Evolutionary conservation across 2,113 vertebrate species (phyloP).

Genomic region (Boleophthalmus pectinirostris): DNA sequence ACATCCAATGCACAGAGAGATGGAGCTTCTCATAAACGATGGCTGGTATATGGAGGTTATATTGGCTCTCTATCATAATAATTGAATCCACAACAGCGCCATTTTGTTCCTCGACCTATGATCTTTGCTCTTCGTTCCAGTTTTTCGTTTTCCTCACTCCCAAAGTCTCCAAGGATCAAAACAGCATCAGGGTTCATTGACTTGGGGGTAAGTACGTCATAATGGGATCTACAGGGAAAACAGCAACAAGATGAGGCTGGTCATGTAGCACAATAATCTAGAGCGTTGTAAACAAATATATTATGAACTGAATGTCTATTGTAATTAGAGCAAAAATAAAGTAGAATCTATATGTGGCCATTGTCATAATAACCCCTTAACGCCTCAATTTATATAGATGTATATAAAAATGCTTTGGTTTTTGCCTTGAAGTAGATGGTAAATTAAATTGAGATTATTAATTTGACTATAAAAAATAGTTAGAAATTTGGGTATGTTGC

Average conservation of each 20-base stretch:
- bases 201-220: constrained; percentile 5
- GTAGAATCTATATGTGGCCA: no score
- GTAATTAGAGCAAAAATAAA: no score
- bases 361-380: no score
- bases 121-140: constrained; percentile 2
- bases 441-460: no score
- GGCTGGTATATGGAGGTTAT: constrained; percentile 23
- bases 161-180: constrained; percentile 3
- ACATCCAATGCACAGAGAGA: constrained; percentile 9
- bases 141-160: background rate
- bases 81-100: constrained; percentile 31
- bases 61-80: constrained; percentile 51
- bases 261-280: background rate
- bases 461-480: no score
- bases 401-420: no score
- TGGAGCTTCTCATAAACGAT: constrained; percentile 42
- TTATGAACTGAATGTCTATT: no score
- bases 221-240: constrained; percentile 21
- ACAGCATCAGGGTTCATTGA: constrained; percentile 28
- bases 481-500: no score
- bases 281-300: no score
- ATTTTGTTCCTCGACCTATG: constrained; percentile 48
- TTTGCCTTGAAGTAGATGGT: no score
- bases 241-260: background rate
- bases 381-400: no score